Evolutionary conservation across 2,888 invertebrate genomes (phyloP).

Genomic region (Andrena hattorfiana): DNA sequence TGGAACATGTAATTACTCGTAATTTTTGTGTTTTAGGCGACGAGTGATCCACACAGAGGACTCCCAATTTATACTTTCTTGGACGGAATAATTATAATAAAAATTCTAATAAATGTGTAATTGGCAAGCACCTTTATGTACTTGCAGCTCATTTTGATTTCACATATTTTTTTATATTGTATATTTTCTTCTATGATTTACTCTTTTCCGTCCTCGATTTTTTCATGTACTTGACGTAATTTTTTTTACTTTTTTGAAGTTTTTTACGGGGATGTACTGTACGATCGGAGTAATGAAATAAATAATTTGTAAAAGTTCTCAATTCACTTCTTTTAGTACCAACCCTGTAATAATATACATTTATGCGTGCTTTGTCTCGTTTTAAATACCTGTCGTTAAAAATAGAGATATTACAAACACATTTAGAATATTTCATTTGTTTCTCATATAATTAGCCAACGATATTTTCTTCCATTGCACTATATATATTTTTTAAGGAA

Average conservation of each 20-base stretch:
- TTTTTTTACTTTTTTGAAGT: too few relatives aligned
- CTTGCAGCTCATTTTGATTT: too few relatives aligned
- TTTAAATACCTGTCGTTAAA: background rate
- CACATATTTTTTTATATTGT: too few relatives aligned
- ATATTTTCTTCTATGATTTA: too few relatives aligned
- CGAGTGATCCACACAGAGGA: background rate
- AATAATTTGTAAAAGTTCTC: background rate
- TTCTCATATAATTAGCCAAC: background rate
- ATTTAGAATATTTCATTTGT: background rate
- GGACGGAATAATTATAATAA: background rate
- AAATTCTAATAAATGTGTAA: too few relatives aligned
- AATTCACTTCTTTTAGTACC: background rate
- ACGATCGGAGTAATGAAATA: background rate
- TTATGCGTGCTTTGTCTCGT: background rate
- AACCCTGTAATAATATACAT: background rate
- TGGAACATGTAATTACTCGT: slow-evolving; percentile 11
- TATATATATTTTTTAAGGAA: slow-evolving; percentile 20
- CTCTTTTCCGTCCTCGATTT: too few relatives aligned
- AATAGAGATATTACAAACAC: background rate
- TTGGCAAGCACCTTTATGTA: too few relatives aligned
- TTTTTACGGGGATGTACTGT: background rate
- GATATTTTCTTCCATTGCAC: slow-evolving; percentile 1
- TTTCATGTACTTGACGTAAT: too few relatives aligned
- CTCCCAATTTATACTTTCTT: slow-evolving; percentile 11
- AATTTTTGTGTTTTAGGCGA: slow-evolving; percentile 36